Conservation (phyloP, 1,140 invertebrate genomes). For the Homalodisca vitripennis region DNA sequence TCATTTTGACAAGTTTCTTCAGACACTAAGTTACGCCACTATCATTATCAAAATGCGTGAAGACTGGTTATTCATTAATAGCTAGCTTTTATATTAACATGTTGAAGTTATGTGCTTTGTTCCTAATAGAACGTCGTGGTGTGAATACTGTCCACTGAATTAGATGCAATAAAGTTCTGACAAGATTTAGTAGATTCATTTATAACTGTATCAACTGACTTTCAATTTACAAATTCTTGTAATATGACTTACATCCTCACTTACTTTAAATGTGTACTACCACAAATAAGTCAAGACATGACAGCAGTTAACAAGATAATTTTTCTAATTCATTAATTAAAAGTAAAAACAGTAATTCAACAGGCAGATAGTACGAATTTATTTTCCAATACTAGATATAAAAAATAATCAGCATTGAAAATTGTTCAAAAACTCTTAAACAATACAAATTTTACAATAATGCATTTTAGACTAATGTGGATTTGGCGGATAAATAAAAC, state of each 20-base stretch:
- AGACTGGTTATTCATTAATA: neutral
- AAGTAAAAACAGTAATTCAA: too few species aligned
- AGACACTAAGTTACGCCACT: constrained; percentile 1
- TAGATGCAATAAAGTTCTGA: neutral
- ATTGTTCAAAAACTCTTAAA: too few species aligned
- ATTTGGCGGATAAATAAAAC: too few species aligned
- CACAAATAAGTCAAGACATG: too few species aligned
- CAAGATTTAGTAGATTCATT: neutral
- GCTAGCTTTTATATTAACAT: neutral
- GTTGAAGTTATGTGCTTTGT: neutral
- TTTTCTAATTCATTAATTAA: too few species aligned
- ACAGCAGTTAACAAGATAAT: too few species aligned
- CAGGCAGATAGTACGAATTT: too few species aligned
- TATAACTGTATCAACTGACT: neutral
- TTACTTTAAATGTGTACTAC: too few species aligned
- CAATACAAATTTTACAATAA: too few species aligned
- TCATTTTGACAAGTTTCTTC: neutral
- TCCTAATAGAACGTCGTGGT: neutral
- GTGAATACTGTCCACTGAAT: neutral
- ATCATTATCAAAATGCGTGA: neutral
- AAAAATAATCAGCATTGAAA: too few species aligned
- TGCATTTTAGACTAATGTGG: too few species aligned
- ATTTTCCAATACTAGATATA: too few species aligned
- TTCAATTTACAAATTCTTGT: constrained; percentile 9
- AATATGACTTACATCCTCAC: constrained; percentile 9